Conservation (phyloP, 2,888 invertebrate species). For the Xanthorhoe spadicearia region DNA sequence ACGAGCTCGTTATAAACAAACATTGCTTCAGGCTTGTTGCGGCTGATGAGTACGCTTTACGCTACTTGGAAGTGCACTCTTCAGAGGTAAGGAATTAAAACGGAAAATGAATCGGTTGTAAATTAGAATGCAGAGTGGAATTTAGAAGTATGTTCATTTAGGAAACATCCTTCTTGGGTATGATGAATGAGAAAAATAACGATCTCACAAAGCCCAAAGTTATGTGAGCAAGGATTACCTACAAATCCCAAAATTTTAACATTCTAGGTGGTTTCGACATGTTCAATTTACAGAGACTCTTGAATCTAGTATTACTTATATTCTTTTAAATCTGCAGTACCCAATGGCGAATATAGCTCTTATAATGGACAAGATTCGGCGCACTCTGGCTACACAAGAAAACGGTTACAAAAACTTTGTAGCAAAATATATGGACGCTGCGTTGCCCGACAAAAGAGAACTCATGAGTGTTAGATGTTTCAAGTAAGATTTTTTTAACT, state of each 20-base stretch:
- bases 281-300: too few relatives aligned
- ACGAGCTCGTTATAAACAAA: conserved; percentile 89
- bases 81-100: conserved; percentile 83
- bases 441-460: conserved; percentile 67
- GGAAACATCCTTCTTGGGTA: too few relatives aligned
- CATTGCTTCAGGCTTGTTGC: conserved; percentile 91
- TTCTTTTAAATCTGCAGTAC: conserved; percentile 80
- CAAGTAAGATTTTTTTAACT: conserved; percentile 61
- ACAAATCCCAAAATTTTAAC: too few relatives aligned
- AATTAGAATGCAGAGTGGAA: too few relatives aligned
- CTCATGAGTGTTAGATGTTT: conserved; percentile 76
- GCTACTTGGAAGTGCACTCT: conserved; percentile 93
- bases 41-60: conserved; percentile 94
- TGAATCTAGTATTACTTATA: not conserved
- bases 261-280: too few relatives aligned
- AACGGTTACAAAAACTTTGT: conserved; percentile 91
- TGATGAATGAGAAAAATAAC: too few relatives aligned
- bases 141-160: too few relatives aligned
- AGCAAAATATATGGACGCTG: conserved; percentile 86
- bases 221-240: too few relatives aligned
- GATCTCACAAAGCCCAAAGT: too few relatives aligned
- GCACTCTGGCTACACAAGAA: conserved; percentile 85
- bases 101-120: too few relatives aligned
- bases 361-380: conserved; percentile 90
- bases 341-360: conserved; percentile 89